A percentile compares a stretch with the other conserved stretches of the same genome.
These are phyloP conservation scores for Coleophora deauratella DNA, from an alignment of 2,888 invertebrate species.

Conservation along the genomic window DNA sequence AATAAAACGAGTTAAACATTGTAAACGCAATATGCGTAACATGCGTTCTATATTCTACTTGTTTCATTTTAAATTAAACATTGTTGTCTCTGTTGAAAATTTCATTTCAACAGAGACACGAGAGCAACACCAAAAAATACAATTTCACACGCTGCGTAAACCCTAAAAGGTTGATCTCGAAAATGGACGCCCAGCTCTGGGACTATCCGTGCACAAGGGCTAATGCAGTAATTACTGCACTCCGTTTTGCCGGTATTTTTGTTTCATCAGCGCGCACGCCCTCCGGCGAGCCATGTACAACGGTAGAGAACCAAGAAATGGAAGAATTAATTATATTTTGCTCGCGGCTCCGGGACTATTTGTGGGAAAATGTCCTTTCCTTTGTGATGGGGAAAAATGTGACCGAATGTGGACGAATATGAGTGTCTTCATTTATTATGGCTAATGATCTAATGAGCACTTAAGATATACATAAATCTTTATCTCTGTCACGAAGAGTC, in stretches of 20 bases:
- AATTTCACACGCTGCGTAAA: no score
- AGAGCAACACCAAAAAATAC: background rate
- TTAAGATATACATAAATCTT: no score
- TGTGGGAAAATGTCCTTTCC: background rate
- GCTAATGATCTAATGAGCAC: no score
- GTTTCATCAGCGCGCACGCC: constrained; percentile 29
- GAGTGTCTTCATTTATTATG: no score
- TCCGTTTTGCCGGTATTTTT: constrained; percentile 39
- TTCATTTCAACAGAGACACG: background rate
- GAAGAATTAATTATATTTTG: background rate
- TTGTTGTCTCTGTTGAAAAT: no score
- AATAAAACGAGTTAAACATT: no score
- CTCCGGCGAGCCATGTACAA: constrained; percentile 12
- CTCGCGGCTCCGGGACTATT: no score
- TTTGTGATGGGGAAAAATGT: background rate
- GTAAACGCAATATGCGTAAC: no score
- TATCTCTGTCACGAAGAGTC: no score
- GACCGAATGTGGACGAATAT: no score
- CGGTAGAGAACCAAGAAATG: constrained; percentile 2
- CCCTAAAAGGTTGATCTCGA: no score
- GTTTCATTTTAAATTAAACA: background rate
- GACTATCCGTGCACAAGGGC: constrained; percentile 27
- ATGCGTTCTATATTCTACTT: background rate
- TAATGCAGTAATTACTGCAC: constrained; percentile 51
- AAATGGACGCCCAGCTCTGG: constrained; percentile 15